Percentiles rank a stretch among this genome's conserved stretches.
Conservation (phyloP, 2,113 vertebrate species). For the Microcebus jonahi region DNA sequence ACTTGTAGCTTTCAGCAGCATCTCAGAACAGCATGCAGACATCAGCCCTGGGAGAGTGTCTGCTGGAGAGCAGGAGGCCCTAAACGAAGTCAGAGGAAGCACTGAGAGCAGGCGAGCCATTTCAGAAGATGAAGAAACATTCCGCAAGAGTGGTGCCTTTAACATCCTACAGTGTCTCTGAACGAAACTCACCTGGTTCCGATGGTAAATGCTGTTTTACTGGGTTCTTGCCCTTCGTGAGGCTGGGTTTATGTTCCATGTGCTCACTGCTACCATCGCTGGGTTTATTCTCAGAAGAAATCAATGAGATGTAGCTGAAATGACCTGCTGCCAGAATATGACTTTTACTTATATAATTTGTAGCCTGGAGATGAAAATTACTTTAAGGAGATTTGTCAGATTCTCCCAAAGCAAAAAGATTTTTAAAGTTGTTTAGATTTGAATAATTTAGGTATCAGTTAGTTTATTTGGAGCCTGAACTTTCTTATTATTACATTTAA, state of each 20-base stretch:
- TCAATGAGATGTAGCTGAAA: neutral
- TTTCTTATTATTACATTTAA: neutral
- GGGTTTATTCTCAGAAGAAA: neutral
- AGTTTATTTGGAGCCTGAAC: neutral
- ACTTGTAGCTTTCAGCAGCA: constrained; percentile 75
- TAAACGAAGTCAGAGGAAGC: constrained; percentile 66
- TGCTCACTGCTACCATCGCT: neutral
- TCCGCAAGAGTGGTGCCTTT: constrained; percentile 90
- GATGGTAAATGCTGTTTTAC: constrained; percentile 82
- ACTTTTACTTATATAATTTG: neutral
- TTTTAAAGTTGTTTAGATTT: neutral
- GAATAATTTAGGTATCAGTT: neutral
- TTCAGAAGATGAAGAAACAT: constrained; percentile 91
- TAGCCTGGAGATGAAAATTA: constrained; percentile 31
- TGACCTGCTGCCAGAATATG: neutral
- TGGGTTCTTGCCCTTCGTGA: neutral
- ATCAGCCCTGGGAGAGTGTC: constrained; percentile 53
- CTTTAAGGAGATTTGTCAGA: constrained; percentile 7
- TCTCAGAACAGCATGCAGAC: constrained; percentile 72
- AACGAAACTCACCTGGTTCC: constrained; percentile 86
- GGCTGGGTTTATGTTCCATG: neutral
- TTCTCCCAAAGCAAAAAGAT: neutral
- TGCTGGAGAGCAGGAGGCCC: constrained; percentile 59
- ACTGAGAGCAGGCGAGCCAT: constrained; percentile 12
- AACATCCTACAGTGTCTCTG: constrained; percentile 84